Percentiles rank a stretch among this genome's conserved stretches.
These are phyloP conservation scores for Cranoglanis bouderius DNA, from an alignment of 2,113 vertebrate genomes.

Conservation along the genomic window DNA sequence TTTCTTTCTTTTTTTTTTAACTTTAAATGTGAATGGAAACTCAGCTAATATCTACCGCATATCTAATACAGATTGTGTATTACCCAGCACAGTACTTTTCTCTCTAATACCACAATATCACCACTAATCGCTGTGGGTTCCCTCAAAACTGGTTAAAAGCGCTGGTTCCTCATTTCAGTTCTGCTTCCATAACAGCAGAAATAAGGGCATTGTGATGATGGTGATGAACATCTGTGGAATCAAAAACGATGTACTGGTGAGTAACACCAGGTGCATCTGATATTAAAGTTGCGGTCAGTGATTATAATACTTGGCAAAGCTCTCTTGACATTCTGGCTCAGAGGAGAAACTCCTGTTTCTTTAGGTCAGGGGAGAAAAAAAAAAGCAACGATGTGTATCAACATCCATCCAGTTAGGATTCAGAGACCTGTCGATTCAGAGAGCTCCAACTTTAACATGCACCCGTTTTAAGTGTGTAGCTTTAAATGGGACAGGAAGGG, in stretches of 20 bases:
- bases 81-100: not conserved
- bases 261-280: not conserved
- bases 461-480: not conserved
- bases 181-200: not conserved
- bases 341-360: not conserved
- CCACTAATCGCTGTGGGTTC: not conserved
- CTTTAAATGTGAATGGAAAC: not conserved
- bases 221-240: not conserved
- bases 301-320: not conserved
- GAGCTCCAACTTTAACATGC: not conserved
- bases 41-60: not conserved
- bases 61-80: not conserved
- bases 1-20: too few relatives aligned
- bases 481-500: not conserved
- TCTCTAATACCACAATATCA: not conserved
- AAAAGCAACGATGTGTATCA: not conserved
- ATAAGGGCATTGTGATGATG: not conserved
- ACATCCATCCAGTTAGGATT: not conserved
- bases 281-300: not conserved
- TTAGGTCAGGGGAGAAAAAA: not conserved
- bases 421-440: not conserved
- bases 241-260: not conserved
- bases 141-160: not conserved
- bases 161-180: not conserved
- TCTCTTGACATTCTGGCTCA: not conserved